Percentiles rank a stretch among this genome's conserved stretches.
phyloP scores from a whole-genome alignment of 2,113 vertebrate species.

The Sphyrna mokarran region DNA sequence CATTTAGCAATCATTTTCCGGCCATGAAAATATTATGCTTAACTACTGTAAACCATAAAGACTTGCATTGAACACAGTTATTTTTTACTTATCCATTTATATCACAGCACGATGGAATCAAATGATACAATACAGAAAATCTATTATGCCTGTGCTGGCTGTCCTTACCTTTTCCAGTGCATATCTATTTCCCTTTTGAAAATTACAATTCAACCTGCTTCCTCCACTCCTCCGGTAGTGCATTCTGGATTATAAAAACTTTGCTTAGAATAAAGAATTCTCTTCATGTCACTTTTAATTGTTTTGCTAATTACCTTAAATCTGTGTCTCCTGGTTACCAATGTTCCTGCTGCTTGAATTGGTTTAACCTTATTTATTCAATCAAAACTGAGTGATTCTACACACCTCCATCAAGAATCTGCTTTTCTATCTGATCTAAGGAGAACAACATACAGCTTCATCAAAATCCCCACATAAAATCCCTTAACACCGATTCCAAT shows the following conservation, averaged over 20 bases:
- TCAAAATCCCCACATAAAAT: background rate
- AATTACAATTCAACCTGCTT: background rate
- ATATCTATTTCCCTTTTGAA: background rate
- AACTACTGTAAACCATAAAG: background rate
- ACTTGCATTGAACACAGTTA: background rate
- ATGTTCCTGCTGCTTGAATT: background rate
- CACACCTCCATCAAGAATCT: background rate
- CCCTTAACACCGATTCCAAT: no score
- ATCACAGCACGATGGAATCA: background rate
- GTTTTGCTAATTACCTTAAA: background rate
- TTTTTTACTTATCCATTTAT: background rate
- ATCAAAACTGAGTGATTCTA: background rate
- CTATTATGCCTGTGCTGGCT: background rate
- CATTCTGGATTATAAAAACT: background rate
- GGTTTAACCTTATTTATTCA: background rate
- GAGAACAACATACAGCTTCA: background rate
- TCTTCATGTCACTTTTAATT: background rate
- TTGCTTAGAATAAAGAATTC: background rate
- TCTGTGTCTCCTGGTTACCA: background rate
- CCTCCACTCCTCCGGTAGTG: background rate
- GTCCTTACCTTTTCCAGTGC: background rate
- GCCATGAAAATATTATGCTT: background rate
- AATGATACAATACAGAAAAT: background rate
- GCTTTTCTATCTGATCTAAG: background rate
- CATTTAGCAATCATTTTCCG: background rate